Conservation (phyloP, 92 coral and sea anemone species). For the Actinostola sp. region DNA sequence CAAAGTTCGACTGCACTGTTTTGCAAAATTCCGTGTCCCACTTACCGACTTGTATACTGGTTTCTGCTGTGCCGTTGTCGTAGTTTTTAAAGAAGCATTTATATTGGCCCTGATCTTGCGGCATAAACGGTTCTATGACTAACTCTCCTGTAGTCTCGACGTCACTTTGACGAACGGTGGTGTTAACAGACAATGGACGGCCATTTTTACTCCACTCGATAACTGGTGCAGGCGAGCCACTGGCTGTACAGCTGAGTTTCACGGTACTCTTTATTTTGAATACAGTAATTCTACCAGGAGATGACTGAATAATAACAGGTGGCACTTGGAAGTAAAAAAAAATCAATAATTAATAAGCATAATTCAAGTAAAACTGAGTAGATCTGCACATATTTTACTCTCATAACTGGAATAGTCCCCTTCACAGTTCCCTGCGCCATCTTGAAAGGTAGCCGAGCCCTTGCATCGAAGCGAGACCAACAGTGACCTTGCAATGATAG, state of each 20-base stretch:
- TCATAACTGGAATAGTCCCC: too few relatives aligned
- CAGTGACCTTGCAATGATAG: too few relatives aligned
- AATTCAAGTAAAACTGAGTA: neutral
- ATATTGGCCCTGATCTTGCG: slow-evolving; percentile 72
- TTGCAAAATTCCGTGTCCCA: neutral
- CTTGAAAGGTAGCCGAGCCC: too few relatives aligned
- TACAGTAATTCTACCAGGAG: slow-evolving; percentile 51
- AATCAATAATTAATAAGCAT: neutral
- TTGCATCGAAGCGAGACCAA: too few relatives aligned
- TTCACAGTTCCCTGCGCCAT: too few relatives aligned
- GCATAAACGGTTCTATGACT: slow-evolving; percentile 44
- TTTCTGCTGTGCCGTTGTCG: slow-evolving; percentile 79
- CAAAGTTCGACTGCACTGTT: neutral
- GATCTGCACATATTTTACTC: neutral
- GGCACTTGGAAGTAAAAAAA: slow-evolving; percentile 32
- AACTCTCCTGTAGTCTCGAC: slow-evolving; percentile 56
- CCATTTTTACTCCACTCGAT: slow-evolving; percentile 81
- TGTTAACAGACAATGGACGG: slow-evolving; percentile 45
- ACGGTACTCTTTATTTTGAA: slow-evolving; percentile 38
- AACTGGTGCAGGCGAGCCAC: slow-evolving; percentile 77
- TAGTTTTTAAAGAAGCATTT: slow-evolving; percentile 72
- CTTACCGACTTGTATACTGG: slow-evolving; percentile 56
- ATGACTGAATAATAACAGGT: slow-evolving; percentile 56
- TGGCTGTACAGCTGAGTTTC: slow-evolving; percentile 67
- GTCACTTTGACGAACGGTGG: slow-evolving; percentile 10